These are phyloP conservation scores for Drosophila nr. fundita DNA, from an alignment of 2,888 invertebrate genomes.

Conservation along the genomic window DNA sequence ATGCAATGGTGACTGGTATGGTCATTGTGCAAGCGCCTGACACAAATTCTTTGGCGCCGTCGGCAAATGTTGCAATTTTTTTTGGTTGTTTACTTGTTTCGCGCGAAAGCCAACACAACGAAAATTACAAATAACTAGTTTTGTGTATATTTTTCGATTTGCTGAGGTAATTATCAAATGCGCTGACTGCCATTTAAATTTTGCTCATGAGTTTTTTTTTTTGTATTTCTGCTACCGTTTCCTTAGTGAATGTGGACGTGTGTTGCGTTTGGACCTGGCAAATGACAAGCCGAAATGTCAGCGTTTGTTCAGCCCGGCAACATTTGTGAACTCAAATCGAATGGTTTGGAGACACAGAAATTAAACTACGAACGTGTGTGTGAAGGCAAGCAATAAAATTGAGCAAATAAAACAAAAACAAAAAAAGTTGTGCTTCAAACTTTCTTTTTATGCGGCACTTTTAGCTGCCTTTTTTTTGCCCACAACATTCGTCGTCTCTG, in stretches of 20 bases:
- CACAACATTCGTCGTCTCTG: conserved; percentile 54
- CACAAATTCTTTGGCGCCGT: conserved; percentile 70
- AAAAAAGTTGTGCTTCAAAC: conserved; percentile 53
- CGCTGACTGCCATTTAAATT: conserved; percentile 45
- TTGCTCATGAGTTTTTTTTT: conserved; percentile 21
- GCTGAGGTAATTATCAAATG: conserved; percentile 50
- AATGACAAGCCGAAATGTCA: conserved; percentile 25
- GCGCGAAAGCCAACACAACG: conserved; percentile 33
- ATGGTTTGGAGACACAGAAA: conserved; percentile 23
- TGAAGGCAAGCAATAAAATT: conserved; percentile 34
- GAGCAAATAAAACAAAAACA: conserved; percentile 29
- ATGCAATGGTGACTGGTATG: conserved; percentile 27
- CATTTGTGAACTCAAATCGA: conserved; percentile 37
- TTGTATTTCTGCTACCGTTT: conserved; percentile 39
- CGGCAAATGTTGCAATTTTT: conserved; percentile 59
- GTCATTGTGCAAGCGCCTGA: conserved; percentile 68
- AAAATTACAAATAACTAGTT: conserved; percentile 38
- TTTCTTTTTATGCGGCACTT: conserved; percentile 76
- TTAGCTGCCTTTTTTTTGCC: conserved; percentile 66
- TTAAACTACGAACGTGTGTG: conserved; percentile 8
- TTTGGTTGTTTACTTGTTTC: conserved; percentile 17
- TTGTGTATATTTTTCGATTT: conserved; percentile 24
- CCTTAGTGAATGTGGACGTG: conserved; percentile 54
- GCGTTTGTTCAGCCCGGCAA: conserved; percentile 35
- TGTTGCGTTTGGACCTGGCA: conserved; percentile 17